Evolutionary conservation across 2,888 invertebrate genomes (phyloP).

Genomic region (Tuberolachnus salignus): DNA sequence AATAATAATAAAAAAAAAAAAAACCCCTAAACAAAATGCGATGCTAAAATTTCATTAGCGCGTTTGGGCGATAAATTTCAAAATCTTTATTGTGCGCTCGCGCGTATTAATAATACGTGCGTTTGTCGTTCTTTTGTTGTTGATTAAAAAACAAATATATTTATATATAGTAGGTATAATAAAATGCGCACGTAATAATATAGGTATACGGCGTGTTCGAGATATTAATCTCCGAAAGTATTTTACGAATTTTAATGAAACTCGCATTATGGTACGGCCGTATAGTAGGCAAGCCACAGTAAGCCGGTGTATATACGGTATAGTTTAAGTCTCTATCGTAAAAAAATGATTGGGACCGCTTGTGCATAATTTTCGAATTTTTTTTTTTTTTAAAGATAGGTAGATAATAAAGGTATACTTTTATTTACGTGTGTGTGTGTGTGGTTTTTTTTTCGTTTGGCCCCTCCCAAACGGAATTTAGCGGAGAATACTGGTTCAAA

Average conservation of each 20-base stretch:
- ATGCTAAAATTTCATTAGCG: slow-evolving; percentile 40
- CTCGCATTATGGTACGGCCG: not conserved
- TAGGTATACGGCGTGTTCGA: not conserved
- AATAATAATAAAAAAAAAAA: too few species aligned
- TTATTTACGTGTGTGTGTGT: not conserved
- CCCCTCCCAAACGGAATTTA: not conserved
- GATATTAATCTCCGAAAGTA: slow-evolving; percentile 22
- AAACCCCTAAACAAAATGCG: too few species aligned
- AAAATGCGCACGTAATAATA: not conserved
- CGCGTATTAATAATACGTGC: too few species aligned
- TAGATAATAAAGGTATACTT: not conserved
- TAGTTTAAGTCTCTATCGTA: slow-evolving; percentile 26
- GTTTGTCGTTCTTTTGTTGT: slow-evolving; percentile 12
- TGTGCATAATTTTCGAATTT: slow-evolving; percentile 17
- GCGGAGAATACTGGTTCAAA: too few species aligned
- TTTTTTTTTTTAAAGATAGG: not conserved
- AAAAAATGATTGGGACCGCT: slow-evolving; percentile 12
- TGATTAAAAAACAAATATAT: slow-evolving; percentile 5
- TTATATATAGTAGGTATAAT: not conserved
- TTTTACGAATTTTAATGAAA: slow-evolving; percentile 40
- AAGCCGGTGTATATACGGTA: too few species aligned
- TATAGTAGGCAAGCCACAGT: too few species aligned
- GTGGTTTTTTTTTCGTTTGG: too few species aligned
- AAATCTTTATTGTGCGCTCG: not conserved
- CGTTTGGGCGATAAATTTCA: slow-evolving; percentile 8